Conservation (phyloP, 2,113 vertebrate species). For the Epinephelus cyanopodus region DNA sequence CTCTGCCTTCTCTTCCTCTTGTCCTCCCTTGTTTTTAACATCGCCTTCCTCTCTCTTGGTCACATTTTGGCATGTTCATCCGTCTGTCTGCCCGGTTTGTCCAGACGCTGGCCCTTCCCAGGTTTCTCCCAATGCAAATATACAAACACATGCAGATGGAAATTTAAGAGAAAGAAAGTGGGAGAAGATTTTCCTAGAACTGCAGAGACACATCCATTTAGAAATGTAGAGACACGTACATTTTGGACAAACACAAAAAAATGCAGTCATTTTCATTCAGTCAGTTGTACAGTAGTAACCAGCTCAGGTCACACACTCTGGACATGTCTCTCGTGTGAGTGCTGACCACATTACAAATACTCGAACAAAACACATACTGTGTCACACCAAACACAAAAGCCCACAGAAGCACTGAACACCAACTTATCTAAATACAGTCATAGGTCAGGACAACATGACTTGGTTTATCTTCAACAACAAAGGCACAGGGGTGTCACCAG, state of each 20-base stretch:
- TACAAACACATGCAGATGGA: slow-evolving; percentile 57
- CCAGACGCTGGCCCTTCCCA: slow-evolving; percentile 60
- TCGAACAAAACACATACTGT: slow-evolving; percentile 70
- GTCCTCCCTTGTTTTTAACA: slow-evolving; percentile 69
- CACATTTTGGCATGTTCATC: slow-evolving; percentile 69
- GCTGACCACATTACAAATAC: slow-evolving; percentile 74
- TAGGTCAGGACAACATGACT: slow-evolving; percentile 45
- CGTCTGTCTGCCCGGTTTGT: slow-evolving; percentile 66
- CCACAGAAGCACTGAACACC: slow-evolving; percentile 69
- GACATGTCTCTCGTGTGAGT: slow-evolving; percentile 70
- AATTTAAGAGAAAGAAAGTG: slow-evolving; percentile 4
- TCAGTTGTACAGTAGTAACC: slow-evolving; percentile 8
- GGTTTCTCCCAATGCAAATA: slow-evolving; percentile 67
- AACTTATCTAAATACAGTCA: slow-evolving; percentile 70
- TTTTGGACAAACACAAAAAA: slow-evolving; percentile 34
- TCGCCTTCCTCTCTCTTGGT: slow-evolving; percentile 66
- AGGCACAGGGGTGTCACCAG: slow-evolving; percentile 52
- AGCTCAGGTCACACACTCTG: slow-evolving; percentile 38
- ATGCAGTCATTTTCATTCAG: slow-evolving; percentile 24
- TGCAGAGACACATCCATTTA: slow-evolving; percentile 47
- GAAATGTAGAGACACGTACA: slow-evolving; percentile 34
- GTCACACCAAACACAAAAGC: slow-evolving; percentile 68
- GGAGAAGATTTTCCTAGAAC: slow-evolving; percentile 48
- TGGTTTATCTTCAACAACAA: slow-evolving; percentile 61
- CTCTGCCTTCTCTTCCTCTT: slow-evolving; percentile 54